Evolutionary conservation across 2,797 vertebrate genomes (phyloP).

Genomic region (Gallinago stenura): DNA sequence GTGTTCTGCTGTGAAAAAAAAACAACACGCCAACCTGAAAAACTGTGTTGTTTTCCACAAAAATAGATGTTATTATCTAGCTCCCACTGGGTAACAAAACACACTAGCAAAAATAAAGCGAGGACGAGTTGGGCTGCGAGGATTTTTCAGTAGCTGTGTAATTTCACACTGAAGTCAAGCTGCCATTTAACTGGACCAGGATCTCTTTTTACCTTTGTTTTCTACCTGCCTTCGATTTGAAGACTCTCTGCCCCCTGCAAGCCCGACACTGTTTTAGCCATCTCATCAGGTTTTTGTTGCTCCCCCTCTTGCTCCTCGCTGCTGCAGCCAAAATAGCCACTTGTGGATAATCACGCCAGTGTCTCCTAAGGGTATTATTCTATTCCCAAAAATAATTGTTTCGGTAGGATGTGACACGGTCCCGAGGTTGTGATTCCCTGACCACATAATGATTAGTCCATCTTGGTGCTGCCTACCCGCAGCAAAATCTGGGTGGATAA

Average conservation of each 20-base stretch:
- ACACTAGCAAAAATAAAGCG: background rate
- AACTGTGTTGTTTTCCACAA: slow-evolving; percentile 32
- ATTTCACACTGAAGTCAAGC: slow-evolving; percentile 6
- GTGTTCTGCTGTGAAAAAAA: slow-evolving; percentile 14
- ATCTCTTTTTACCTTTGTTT: background rate
- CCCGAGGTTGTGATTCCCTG: slow-evolving; percentile 10
- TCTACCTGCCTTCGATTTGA: background rate
- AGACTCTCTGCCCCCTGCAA: background rate
- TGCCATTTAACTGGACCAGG: slow-evolving; percentile 3
- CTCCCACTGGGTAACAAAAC: slow-evolving; percentile 5
- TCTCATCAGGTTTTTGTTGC: background rate
- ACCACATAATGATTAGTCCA: slow-evolving; percentile 13
- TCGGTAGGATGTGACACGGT: slow-evolving; percentile 1
- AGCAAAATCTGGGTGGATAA: slow-evolving; percentile 59
- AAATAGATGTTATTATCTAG: slow-evolving; percentile 53
- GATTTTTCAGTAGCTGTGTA: background rate
- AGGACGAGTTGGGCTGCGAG: background rate
- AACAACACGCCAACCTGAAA: slow-evolving; percentile 24
- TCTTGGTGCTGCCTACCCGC: background rate
- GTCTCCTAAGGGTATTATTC: slow-evolving; percentile 4
- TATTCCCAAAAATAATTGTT: slow-evolving; percentile 29
- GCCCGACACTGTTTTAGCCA: background rate
- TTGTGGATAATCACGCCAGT: background rate
- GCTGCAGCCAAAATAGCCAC: background rate
- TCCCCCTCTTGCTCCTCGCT: background rate